These are phyloP conservation scores for Malthinus flaveolus DNA, from an alignment of 2,888 invertebrate genomes.

Conservation along the genomic window DNA sequence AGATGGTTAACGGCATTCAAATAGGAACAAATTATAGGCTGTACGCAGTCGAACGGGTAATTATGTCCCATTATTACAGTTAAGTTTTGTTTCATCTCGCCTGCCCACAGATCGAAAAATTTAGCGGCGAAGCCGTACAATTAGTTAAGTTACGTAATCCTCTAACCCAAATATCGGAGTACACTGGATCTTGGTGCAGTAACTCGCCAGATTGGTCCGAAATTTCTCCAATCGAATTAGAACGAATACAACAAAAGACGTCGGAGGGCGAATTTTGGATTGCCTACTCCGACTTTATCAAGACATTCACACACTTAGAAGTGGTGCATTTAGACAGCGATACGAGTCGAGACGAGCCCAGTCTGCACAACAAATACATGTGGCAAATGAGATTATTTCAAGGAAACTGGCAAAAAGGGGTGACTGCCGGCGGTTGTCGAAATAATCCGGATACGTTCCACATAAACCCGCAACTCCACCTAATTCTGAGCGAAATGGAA, in stretches of 20 bases:
- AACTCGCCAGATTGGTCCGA: slow-evolving; percentile 77
- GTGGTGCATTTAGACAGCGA: slow-evolving; percentile 85
- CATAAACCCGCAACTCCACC: slow-evolving; percentile 87
- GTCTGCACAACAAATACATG: slow-evolving; percentile 73
- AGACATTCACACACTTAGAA: slow-evolving; percentile 81
- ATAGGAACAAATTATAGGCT: slow-evolving; percentile 80
- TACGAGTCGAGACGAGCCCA: slow-evolving; percentile 82
- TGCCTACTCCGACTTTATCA: slow-evolving; percentile 79
- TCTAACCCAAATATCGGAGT: slow-evolving; percentile 65
- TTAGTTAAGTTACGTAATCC: slow-evolving; percentile 74
- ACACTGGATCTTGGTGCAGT: slow-evolving; percentile 71
- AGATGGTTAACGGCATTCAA: slow-evolving; percentile 68
- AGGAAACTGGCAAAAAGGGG: slow-evolving; percentile 84
- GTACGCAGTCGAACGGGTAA: slow-evolving; percentile 72
- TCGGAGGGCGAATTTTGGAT: slow-evolving; percentile 64
- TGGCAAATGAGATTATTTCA: slow-evolving; percentile 90
- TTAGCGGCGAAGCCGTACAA: slow-evolving; percentile 71
- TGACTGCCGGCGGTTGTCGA: slow-evolving; percentile 87
- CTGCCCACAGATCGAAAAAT: slow-evolving; percentile 66
- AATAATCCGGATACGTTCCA: slow-evolving; percentile 92
- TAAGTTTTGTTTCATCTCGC: too few relatives aligned
- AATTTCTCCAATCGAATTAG: slow-evolving; percentile 72
- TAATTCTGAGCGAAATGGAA: slow-evolving; percentile 77
- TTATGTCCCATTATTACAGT: background rate
- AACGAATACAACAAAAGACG: slow-evolving; percentile 64